Evolutionary conservation across 2,888 invertebrate genomes (phyloP).

Genomic region (Chouioia cunea): DNA sequence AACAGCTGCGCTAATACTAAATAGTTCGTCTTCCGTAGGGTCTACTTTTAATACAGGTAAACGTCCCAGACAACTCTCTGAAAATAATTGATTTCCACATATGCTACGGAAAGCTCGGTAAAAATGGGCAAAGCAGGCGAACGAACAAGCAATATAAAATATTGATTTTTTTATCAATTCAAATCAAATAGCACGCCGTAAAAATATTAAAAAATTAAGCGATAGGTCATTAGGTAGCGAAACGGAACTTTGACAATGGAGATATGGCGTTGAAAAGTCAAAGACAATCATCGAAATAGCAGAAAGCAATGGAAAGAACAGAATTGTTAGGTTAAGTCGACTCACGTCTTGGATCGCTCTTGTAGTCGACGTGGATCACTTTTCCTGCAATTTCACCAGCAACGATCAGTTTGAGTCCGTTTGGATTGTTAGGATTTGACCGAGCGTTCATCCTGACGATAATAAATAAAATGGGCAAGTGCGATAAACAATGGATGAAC

Average conservation of each 20-base stretch:
- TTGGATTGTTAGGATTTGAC: constrained; percentile 83
- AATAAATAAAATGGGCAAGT: constrained; percentile 37
- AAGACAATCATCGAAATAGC: constrained; percentile 8
- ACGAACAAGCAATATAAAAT: neutral
- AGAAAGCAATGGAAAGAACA: constrained; percentile 22
- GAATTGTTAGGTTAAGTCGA: constrained; percentile 40
- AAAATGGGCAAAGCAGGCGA: constrained; percentile 12
- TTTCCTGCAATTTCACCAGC: constrained; percentile 76
- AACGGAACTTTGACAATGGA: too few species aligned
- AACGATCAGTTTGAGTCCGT: constrained; percentile 80
- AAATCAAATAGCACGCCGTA: neutral
- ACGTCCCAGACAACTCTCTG: constrained; percentile 71
- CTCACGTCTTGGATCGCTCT: constrained; percentile 76
- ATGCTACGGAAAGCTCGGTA: neutral
- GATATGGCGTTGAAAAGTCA: constrained; percentile 15
- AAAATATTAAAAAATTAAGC: too few species aligned
- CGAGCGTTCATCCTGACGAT: constrained; percentile 76
- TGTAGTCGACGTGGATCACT: constrained; percentile 72
- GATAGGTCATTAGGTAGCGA: too few species aligned
- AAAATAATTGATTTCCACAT: constrained; percentile 41
- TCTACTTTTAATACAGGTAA: constrained; percentile 78
- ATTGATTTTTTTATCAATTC: neutral
- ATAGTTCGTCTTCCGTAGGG: constrained; percentile 74
- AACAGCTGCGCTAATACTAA: constrained; percentile 80
- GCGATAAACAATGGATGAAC: constrained; percentile 39